Base-by-base conservation (phyloP, 2,888 invertebrate species). In the Cataglyphis cursor region DNA sequence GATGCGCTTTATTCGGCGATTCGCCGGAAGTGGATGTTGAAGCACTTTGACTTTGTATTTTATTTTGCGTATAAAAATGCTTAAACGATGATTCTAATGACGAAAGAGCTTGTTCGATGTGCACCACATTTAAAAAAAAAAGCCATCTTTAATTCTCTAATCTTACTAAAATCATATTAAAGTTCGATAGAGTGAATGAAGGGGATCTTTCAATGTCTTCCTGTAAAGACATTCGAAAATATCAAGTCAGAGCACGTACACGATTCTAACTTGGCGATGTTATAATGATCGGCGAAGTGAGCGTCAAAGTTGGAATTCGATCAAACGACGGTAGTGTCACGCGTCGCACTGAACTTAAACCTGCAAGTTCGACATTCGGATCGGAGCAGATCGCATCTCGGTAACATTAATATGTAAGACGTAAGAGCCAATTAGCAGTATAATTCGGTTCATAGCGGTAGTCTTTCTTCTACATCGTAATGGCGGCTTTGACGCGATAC, bases 401-500 rank as follows among this genome's bases (percentile, higher is more conserved):
- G 78, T 70, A 70, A 80, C 78, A 80, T 80, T 80, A 80, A 80
- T 80, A 80, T 80, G 78, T 80, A 80, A 80, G 78, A 70, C 78
- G 78, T 80, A 80, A 80, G 78, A 80, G 78, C 78, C 78, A 80
- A 80, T 80, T 80, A 80, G 78, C 72, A 70, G 66, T n/a, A 51
- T 51, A 44, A 59, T 70, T 70, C 78, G 72, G 72, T 80, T 80
- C 72, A 70, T 80, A 80, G 59, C 70, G 70, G 24, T 35, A 80
- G 59, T 80, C 70, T 44, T 80, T 68, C 78, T 78, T 70, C 72
- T 1, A 18, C 35, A 6, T 61, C 44, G 80, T 82, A 70, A 85
- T 51, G 81, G 81, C 66, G 70, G 81, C 85, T 85, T 85, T 83
- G 82, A 82, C 81, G 82, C 82, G 85, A 85, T 81, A 87, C 84